phyloP scores from a whole-genome alignment of 64 coral and sea anemone species.

The Platygyra sinensis region DNA sequence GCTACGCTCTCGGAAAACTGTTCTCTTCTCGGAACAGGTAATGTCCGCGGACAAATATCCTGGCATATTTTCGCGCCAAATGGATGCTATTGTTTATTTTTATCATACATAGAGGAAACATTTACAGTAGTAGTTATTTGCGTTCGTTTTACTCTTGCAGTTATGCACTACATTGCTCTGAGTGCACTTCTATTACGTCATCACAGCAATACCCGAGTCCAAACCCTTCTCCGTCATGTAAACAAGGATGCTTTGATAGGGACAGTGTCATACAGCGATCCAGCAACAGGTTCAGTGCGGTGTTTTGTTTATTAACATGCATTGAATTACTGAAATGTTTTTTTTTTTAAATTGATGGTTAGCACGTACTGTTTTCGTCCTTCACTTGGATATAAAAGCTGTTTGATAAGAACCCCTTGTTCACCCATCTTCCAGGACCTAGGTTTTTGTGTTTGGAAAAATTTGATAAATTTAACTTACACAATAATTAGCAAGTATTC shows the following conservation, averaged over 20 bases:
- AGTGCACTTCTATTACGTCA: conserved; percentile 51
- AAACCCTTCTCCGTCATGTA: conserved; percentile 44
- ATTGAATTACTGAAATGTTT: background rate
- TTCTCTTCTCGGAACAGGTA: too few species aligned
- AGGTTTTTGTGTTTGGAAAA: too few species aligned
- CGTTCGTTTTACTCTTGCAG: background rate
- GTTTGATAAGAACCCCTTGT: too few species aligned
- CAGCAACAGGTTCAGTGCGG: conserved; percentile 39
- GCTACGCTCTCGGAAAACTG: too few species aligned
- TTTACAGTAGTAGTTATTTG: background rate
- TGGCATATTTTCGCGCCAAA: too few species aligned
- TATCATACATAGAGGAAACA: background rate
- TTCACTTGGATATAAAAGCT: too few species aligned
- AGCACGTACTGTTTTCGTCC: background rate
- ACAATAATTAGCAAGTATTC: too few species aligned
- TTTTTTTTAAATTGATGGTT: background rate
- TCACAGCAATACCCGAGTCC: conserved; percentile 45
- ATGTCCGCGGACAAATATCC: too few species aligned
- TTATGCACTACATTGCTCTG: conserved; percentile 63
- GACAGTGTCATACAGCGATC: conserved; percentile 51
- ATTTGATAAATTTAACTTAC: too few species aligned
- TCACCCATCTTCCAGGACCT: too few species aligned
- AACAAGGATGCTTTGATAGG: conserved; percentile 53
- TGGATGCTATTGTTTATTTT: too few species aligned
- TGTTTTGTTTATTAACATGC: background rate